Percentiles rank a stretch among this genome's conserved stretches.
phyloP scores from a whole-genome alignment of 2,797 vertebrate species.

The Lagothrix lagotricha region DNA sequence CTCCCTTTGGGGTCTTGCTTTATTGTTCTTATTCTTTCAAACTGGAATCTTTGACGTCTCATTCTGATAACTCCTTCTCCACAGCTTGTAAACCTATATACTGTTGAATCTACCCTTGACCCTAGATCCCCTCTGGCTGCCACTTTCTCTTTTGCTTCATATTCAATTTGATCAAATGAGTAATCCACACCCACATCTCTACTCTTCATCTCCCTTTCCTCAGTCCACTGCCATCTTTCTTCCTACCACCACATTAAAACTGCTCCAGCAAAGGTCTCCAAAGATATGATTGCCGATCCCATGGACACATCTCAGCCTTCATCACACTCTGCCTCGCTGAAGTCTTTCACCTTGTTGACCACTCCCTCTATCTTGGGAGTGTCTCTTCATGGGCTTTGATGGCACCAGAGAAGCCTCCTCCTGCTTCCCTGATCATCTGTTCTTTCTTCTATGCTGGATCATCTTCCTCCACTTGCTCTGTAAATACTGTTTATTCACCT shows the following conservation, averaged over 20 bases:
- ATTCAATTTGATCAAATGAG: background rate
- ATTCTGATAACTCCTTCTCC: background rate
- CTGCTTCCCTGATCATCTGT: background rate
- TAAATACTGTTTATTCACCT: background rate
- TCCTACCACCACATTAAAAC: background rate
- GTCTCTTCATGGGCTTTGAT: background rate
- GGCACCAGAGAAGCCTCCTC: background rate
- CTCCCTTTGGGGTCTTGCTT: background rate
- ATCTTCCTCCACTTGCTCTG: background rate
- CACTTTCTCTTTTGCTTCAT: background rate
- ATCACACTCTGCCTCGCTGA: background rate
- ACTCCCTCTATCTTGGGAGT: background rate
- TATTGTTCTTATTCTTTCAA: background rate
- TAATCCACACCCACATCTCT: background rate
- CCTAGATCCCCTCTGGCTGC: background rate
- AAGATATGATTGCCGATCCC: background rate
- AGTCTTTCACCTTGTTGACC: background rate
- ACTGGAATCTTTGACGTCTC: background rate
- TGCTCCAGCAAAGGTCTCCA: background rate
- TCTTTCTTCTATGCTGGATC: background rate
- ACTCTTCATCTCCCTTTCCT: background rate
- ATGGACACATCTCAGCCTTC: background rate
- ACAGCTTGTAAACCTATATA: background rate
- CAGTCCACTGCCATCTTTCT: background rate
- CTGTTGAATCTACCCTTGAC: background rate